Evolutionary conservation across 2,888 invertebrate genomes (phyloP).

Genomic region (Folsomia candida): DNA sequence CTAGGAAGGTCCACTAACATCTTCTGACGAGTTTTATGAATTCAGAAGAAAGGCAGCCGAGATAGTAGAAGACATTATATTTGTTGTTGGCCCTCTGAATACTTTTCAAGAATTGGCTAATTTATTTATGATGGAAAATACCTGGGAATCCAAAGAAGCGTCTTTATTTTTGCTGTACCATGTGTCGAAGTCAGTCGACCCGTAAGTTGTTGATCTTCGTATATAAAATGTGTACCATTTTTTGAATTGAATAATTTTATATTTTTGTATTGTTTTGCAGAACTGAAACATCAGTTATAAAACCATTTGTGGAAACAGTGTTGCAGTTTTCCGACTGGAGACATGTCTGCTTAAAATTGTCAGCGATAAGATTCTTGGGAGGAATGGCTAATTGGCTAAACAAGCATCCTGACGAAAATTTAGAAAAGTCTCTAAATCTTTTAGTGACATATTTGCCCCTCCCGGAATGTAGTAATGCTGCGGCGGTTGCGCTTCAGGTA

Average conservation of each 20-base stretch:
- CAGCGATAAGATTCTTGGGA: slow-evolving; percentile 47
- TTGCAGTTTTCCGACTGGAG: slow-evolving; percentile 45
- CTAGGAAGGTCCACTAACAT: slow-evolving; percentile 74
- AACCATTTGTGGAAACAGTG: slow-evolving; percentile 42
- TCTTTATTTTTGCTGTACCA: slow-evolving; percentile 45
- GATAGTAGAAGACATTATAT: slow-evolving; percentile 92
- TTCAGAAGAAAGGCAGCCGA: slow-evolving; percentile 85
- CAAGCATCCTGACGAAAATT: slow-evolving; percentile 39
- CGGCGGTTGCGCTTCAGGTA: slow-evolving; percentile 69
- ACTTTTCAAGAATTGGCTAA: slow-evolving; percentile 43
- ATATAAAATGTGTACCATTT: not conserved
- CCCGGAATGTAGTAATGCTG: slow-evolving; percentile 71
- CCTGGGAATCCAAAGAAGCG: slow-evolving; percentile 48
- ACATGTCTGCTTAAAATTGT: slow-evolving; percentile 44
- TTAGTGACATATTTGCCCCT: slow-evolving; percentile 71
- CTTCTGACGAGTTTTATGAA: slow-evolving; percentile 79
- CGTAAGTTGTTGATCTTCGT: slow-evolving; percentile 44
- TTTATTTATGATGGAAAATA: slow-evolving; percentile 29
- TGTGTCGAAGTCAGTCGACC: slow-evolving; percentile 41
- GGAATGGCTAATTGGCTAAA: slow-evolving; percentile 47
- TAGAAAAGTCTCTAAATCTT: slow-evolving; percentile 60
- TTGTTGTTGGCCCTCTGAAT: slow-evolving; percentile 71
- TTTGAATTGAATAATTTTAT: slow-evolving; percentile 12
- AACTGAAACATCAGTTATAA: slow-evolving; percentile 65
- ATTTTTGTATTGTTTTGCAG: slow-evolving; percentile 55